These are phyloP conservation scores for Chlorodrepanis virens DNA, from an alignment of 2,113 vertebrate species.

Conservation along the genomic window DNA sequence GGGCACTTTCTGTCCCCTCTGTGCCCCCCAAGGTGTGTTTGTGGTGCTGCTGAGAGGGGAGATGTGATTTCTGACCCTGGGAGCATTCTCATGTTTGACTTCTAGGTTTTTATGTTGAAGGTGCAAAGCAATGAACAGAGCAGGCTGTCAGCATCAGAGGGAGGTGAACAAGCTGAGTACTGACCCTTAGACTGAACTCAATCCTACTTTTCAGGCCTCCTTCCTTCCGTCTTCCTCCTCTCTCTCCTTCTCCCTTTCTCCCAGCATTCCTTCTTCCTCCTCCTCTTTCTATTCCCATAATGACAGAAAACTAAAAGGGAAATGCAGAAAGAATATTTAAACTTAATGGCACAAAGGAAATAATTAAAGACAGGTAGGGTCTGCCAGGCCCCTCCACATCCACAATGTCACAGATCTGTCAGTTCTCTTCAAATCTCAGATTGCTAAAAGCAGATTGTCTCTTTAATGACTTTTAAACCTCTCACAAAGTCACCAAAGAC, in stretches of 20 bases:
- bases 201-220: neutral
- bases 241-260: neutral
- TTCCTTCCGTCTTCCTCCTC: neutral
- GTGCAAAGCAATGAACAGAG: neutral
- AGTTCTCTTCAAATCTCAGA: neutral
- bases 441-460: neutral
- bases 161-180: neutral
- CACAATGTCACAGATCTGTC: fast-evolving
- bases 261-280: neutral
- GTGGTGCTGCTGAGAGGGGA: no score
- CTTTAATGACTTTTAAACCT: neutral
- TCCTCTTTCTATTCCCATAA: neutral
- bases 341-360: neutral
- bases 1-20: neutral
- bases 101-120: neutral
- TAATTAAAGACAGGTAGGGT: neutral
- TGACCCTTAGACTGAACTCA: neutral
- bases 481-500: fast-evolving
- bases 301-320: neutral
- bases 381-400: neutral
- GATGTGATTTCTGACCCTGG: neutral
- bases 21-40: neutral
- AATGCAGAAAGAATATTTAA: neutral
- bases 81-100: neutral
- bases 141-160: neutral